These are phyloP conservation scores for Branchinecta lindahli DNA, from an alignment of 1,140 invertebrate genomes.

Conservation along the genomic window DNA sequence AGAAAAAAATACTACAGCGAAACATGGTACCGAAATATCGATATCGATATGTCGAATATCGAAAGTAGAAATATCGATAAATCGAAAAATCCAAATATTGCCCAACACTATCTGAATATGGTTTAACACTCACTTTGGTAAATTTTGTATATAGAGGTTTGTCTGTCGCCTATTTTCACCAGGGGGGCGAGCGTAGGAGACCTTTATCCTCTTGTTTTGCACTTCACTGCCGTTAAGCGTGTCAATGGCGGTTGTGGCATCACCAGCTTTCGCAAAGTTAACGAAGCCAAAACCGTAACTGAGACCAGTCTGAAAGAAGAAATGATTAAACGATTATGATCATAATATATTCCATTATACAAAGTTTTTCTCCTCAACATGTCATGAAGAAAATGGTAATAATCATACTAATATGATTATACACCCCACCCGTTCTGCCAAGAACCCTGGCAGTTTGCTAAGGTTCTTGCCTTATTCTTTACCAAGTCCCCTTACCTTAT, in stretches of 20 bases:
- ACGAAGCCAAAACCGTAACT: constrained; percentile 96
- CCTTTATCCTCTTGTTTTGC: constrained; percentile 70
- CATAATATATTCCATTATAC: constrained; percentile 14
- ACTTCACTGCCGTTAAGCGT: constrained; percentile 74
- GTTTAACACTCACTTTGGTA: constrained; percentile 45
- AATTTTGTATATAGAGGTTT: constrained; percentile 82
- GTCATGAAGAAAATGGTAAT: not conserved
- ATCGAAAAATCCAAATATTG: no score
- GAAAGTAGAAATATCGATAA: no score
- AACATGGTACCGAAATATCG: no score
- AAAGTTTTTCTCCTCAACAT: not conserved
- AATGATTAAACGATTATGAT: constrained; percentile 20
- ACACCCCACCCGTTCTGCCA: no score
- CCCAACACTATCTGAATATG: no score
- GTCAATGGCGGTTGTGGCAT: constrained; percentile 67
- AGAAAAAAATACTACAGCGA: no score
- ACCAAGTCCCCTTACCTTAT: no score
- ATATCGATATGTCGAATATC: no score
- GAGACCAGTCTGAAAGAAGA: constrained; percentile 59
- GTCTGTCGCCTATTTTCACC: constrained; percentile 89
- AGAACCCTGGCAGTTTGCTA: no score
- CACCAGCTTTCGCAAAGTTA: constrained; percentile 67
- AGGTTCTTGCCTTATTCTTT: no score
- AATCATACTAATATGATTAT: no score
- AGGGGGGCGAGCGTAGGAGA: constrained; percentile 76